These are phyloP conservation scores for Romanogobio albipinnatus DNA, from an alignment of 2,113 vertebrate species.

Conservation along the genomic window DNA sequence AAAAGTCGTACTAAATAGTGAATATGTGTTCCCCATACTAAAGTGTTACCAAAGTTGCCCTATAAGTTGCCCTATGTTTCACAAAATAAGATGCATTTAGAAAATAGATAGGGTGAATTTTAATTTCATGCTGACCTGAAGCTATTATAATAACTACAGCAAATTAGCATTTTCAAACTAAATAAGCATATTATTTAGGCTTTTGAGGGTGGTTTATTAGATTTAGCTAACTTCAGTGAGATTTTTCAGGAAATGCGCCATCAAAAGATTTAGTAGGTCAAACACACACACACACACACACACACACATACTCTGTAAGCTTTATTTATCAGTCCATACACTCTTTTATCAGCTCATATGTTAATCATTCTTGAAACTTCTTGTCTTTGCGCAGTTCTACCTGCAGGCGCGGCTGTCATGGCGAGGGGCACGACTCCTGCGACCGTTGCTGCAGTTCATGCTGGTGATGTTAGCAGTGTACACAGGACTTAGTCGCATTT, in stretches of 20 bases:
- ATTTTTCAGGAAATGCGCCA: not conserved
- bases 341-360: not conserved
- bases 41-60: too few relatives aligned
- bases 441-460: constrained; percentile 79
- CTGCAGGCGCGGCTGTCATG: constrained; percentile 79
- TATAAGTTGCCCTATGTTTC: too few relatives aligned
- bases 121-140: not conserved
- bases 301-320: not conserved
- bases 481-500: constrained; percentile 77
- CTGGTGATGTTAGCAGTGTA: constrained; percentile 80
- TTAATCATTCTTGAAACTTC: constrained; percentile 21
- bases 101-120: not conserved
- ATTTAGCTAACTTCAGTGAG: not conserved
- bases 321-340: constrained; percentile 8
- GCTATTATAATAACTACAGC: too few relatives aligned
- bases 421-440: constrained; percentile 75
- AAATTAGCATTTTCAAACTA: not conserved
- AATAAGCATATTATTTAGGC: not conserved
- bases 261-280: not conserved
- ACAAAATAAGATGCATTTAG: not conserved
- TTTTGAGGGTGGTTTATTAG: not conserved
- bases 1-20: too few relatives aligned
- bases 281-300: not conserved
- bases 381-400: constrained; percentile 73
- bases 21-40: too few relatives aligned